phyloP scores from a whole-genome alignment of 2,113 vertebrate genomes.

The Nipponia nippon region DNA sequence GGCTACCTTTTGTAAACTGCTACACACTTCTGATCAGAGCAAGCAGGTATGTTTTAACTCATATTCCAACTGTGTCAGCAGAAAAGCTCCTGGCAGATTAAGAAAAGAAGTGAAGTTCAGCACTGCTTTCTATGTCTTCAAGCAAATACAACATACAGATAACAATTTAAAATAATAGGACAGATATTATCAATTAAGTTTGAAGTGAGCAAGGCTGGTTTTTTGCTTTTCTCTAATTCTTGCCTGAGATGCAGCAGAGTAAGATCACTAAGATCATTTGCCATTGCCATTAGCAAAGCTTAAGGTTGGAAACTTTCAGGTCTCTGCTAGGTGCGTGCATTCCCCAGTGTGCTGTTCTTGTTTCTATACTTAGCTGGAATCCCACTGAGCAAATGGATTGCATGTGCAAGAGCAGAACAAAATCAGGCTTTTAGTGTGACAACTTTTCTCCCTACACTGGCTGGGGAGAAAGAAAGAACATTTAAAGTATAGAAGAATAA shows the following conservation, averaged over 20 bases:
- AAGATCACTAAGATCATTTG: background rate
- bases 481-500: background rate
- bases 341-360: slow-evolving; percentile 41
- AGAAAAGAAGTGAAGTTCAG: background rate
- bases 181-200: background rate
- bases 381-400: slow-evolving; percentile 55
- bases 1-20: background rate
- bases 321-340: slow-evolving; percentile 1
- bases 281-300: background rate
- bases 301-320: slow-evolving; percentile 36
- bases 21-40: background rate
- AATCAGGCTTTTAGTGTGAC: slow-evolving; percentile 12
- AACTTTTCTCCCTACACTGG: background rate
- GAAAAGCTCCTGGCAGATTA: background rate
- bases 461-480: background rate
- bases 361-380: slow-evolving; percentile 62
- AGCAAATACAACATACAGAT: background rate
- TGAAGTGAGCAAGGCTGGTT: background rate
- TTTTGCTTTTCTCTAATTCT: background rate
- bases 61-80: background rate
- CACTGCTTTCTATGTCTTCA: background rate
- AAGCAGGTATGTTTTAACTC: background rate
- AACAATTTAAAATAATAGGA: slow-evolving; percentile 3
- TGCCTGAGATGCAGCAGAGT: background rate
- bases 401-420: slow-evolving; percentile 8